A percentile compares a stretch with the other conserved stretches of the same genome.
phyloP scores from a whole-genome alignment of 1,140 invertebrate species.

The Harpegnathos saltator region DNA sequence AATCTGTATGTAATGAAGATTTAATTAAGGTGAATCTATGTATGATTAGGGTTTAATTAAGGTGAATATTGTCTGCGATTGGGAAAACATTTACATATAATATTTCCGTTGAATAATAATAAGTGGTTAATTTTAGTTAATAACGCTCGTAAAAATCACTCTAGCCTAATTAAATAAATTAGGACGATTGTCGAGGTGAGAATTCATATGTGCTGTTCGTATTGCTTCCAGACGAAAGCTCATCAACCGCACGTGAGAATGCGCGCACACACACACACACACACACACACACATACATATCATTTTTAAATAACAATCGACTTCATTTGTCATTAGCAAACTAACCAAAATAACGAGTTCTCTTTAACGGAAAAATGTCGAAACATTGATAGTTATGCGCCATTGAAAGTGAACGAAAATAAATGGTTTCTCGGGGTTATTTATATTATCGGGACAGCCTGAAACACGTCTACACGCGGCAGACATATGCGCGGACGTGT shows the following conservation, averaged over 20 bases:
- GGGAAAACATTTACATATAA: not conserved
- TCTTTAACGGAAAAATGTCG: slow-evolving; percentile 4
- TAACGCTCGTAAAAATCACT: too few relatives aligned
- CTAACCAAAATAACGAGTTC: not conserved
- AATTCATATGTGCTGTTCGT: too few relatives aligned
- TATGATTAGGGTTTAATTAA: slow-evolving; percentile 20
- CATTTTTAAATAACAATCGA: slow-evolving; percentile 22
- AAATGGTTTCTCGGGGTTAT: slow-evolving; percentile 4
- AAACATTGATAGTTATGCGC: not conserved
- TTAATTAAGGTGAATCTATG: slow-evolving; percentile 25
- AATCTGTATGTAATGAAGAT: not conserved
- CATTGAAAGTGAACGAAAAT: not conserved
- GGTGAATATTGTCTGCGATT: slow-evolving; percentile 20
- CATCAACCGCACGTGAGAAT: too few relatives aligned
- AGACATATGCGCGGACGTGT: not conserved
- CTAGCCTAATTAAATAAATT: too few relatives aligned
- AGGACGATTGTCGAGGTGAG: too few relatives aligned
- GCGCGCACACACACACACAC: not conserved
- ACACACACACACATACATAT: not conserved
- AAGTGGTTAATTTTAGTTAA: too few relatives aligned
- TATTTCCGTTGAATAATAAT: too few relatives aligned
- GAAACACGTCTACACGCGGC: too few relatives aligned
- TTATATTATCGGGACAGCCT: not conserved
- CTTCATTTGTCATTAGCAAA: not conserved
- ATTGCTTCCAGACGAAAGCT: too few relatives aligned